Evolutionary conservation across 2,113 vertebrate genomes (phyloP), one percentile per base, ranked within the genome.

Genomic region (Arothron firmamentum): DNA sequence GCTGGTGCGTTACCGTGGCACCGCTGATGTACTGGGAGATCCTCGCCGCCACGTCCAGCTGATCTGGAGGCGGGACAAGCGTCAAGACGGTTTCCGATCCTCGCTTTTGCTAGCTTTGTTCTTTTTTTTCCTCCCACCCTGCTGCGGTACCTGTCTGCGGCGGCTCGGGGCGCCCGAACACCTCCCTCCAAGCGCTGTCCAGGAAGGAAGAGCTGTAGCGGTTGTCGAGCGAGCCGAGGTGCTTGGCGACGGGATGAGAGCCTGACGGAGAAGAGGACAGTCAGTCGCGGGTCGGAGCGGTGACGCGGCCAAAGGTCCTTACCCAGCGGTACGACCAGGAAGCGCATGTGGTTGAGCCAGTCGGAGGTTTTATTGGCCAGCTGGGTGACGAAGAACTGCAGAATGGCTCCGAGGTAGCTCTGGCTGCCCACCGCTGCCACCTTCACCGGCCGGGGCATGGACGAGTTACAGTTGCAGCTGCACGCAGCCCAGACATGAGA

Each of bases 401-500:
- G 88, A 72, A 96, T 91, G 80, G 93, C 88, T 3, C 92, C 92
- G 47, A 96, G 90, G 82, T 94, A 95, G 47, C 89, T 93, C 79
- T 94, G 94, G 45, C 91, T 75, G 3, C 95, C 95, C 34, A 94
- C 90, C 0, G 92, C 93, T 0, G 90, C 93, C 79, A 95, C 92
- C 86, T 94, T 96, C 80, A 96, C 92, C 0, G 93, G 91, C 50
- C 92, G 66, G 0, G 95, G 94, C 90, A 94, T 94, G 55, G 92
- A 90, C 0, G 94, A 92, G 82, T 95, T 95, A 72, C 93, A 94
- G 88, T 95, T 96, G 85, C 94, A 96, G 90, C 94, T 95, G 72
- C 16, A 41, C 51, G 0, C 55, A 21, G 28, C 25, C 8, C 52
- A 53, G 11, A 45, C 43, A 45, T 3, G 1, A 14, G 12, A 17